phyloP scores from a whole-genome alignment of 2,797 vertebrate genomes.

The Sphenodon punctatus region DNA sequence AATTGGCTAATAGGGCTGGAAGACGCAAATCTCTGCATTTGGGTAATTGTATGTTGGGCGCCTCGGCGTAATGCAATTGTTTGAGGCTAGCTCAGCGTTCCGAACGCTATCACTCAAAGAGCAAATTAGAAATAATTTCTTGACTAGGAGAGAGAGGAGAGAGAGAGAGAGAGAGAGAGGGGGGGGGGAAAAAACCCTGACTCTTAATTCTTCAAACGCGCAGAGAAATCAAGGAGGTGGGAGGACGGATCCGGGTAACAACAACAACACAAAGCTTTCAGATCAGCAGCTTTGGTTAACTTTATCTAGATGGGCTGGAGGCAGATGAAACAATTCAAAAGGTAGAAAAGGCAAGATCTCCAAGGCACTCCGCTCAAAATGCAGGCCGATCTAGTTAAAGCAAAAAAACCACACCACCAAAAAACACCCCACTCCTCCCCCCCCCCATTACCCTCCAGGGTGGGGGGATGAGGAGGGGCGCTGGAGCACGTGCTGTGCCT shows the following conservation, averaged over 20 bases:
- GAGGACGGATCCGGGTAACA: not conserved
- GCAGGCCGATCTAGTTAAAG: not conserved
- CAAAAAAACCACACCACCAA: not conserved
- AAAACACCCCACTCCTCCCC: not conserved
- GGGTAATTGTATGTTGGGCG: slow-evolving; percentile 6
- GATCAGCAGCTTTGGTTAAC: not conserved
- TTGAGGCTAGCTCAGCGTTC: slow-evolving; percentile 45
- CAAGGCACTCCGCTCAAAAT: not conserved
- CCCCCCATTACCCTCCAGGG: not conserved
- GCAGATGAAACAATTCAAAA: not conserved
- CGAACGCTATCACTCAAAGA: slow-evolving; percentile 43
- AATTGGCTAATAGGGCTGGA: not conserved
- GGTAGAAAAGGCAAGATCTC: not conserved
- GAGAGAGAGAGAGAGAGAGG: too few relatives aligned
- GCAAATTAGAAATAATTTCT: slow-evolving; percentile 62
- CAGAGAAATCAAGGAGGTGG: not conserved
- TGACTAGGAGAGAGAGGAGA: slow-evolving; percentile 30
- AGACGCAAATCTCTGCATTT: fast-evolving
- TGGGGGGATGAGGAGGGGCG: not conserved
- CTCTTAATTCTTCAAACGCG: slow-evolving; percentile 37
- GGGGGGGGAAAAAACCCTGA: too few relatives aligned
- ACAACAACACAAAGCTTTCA: not conserved
- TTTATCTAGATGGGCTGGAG: not conserved
- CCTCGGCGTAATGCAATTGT: not conserved
- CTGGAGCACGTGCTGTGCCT: slow-evolving; percentile 4